A percentile compares a stretch with the other conserved stretches of the same genome.
phyloP scores from a whole-genome alignment of 2,888 invertebrate species.

The Stenchaetothrips biformis region DNA sequence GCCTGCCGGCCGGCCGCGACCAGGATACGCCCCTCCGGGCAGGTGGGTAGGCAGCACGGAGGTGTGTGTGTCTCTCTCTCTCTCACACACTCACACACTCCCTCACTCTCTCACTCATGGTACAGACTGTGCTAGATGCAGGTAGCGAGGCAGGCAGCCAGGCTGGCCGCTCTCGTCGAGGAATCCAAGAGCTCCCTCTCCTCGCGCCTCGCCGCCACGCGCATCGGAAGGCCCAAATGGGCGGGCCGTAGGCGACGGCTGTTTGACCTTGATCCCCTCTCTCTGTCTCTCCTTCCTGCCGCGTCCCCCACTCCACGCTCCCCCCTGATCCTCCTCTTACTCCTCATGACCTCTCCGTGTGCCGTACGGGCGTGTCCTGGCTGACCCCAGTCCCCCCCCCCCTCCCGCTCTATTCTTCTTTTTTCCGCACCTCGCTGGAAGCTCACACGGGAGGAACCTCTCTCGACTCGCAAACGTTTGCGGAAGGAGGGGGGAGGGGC shows the following conservation, averaged over 20 bases:
- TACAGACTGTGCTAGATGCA: too few species aligned
- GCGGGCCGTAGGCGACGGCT: slow-evolving; percentile 16
- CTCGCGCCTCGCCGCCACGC: background rate
- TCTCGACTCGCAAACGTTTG: too few species aligned
- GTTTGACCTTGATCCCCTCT: slow-evolving; percentile 18
- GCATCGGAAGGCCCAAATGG: background rate
- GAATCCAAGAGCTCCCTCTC: background rate
- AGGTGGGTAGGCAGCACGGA: too few species aligned
- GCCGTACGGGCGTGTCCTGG: too few species aligned
- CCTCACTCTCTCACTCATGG: too few species aligned
- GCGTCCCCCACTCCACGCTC: background rate
- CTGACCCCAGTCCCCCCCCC: background rate
- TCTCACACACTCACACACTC: too few species aligned
- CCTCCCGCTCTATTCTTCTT: background rate
- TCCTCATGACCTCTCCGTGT: background rate
- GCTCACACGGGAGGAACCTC: background rate
- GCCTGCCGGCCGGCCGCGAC: background rate
- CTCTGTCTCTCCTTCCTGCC: background rate
- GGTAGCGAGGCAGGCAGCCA: background rate
- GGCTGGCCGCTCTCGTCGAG: background rate
- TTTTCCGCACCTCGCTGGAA: background rate
- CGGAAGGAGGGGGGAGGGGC: too few species aligned
- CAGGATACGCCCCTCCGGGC: too few species aligned
- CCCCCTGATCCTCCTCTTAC: background rate
- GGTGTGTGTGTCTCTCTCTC: too few species aligned